Conservation (phyloP, 2,113 vertebrate genomes). For the Oreotrochilus melanogaster region DNA sequence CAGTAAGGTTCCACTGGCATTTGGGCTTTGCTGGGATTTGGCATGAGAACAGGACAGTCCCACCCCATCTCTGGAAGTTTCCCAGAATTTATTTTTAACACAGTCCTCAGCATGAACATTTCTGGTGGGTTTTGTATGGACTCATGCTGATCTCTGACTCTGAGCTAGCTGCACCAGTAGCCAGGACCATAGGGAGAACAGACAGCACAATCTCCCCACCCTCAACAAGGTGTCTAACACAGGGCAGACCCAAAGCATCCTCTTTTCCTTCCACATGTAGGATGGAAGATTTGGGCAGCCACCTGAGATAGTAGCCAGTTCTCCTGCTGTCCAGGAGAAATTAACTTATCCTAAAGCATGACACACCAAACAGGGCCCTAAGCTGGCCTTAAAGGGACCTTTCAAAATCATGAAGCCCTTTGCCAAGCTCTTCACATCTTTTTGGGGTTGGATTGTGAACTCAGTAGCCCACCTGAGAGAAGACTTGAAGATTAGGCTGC, state of each 20-base stretch:
- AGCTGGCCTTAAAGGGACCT: not conserved
- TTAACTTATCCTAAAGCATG: not conserved
- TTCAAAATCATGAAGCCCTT: not conserved
- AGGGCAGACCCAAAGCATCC: not conserved
- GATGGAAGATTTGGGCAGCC: not conserved
- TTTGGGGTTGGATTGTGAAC: not conserved
- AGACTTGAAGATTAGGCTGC: not conserved
- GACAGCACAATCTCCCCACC: accelerated
- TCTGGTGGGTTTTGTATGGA: not conserved
- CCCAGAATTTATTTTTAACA: conserved; percentile 43
- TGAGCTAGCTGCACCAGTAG: not conserved
- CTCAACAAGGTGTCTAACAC: not conserved
- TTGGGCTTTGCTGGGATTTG: conserved; percentile 4
- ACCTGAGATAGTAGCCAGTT: not conserved
- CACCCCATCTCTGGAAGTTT: not conserved
- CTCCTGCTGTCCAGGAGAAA: not conserved
- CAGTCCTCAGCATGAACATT: not conserved
- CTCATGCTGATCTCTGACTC: not conserved
- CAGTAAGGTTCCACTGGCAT: not conserved
- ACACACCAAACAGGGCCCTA: not conserved
- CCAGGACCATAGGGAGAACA: not conserved
- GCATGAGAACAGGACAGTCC: not conserved
- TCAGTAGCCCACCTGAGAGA: not conserved
- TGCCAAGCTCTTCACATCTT: not conserved
- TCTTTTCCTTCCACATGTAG: accelerated